These are phyloP conservation scores for Phania funesta DNA, from an alignment of 2,888 invertebrate genomes.

Conservation along the genomic window DNA sequence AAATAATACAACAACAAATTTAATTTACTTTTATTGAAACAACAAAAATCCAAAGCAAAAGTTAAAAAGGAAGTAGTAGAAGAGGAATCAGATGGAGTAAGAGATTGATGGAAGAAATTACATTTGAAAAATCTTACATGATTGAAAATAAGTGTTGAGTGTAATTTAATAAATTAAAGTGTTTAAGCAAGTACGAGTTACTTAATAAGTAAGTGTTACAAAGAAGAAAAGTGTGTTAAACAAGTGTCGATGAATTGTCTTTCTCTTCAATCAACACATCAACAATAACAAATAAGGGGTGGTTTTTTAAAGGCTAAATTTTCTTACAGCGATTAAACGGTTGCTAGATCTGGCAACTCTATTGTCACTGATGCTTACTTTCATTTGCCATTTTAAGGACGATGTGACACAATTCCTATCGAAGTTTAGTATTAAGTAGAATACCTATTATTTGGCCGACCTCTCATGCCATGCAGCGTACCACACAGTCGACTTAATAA, in stretches of 20 bases:
- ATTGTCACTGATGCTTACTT: too few relatives aligned
- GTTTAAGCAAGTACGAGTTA: slow-evolving; percentile 50
- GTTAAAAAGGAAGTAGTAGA: background rate
- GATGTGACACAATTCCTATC: too few relatives aligned
- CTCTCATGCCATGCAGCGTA: too few relatives aligned
- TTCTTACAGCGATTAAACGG: too few relatives aligned
- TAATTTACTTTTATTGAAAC: slow-evolving; percentile 22
- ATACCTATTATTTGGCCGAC: too few relatives aligned
- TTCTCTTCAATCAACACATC: background rate
- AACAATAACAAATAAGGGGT: background rate
- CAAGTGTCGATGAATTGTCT: slow-evolving; percentile 54
- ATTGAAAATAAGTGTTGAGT: slow-evolving; percentile 61
- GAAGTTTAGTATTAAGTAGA: too few relatives aligned
- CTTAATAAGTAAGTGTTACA: background rate
- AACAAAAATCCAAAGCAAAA: slow-evolving; percentile 21
- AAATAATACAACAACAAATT: slow-evolving; percentile 27
- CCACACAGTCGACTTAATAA: too few relatives aligned
- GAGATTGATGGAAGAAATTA: slow-evolving; percentile 8
- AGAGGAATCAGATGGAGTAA: background rate
- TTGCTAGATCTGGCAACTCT: too few relatives aligned
- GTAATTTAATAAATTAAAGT: slow-evolving; percentile 66
- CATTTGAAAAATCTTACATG: slow-evolving; percentile 44
- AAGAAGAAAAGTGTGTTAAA: slow-evolving; percentile 41
- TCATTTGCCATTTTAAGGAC: background rate
- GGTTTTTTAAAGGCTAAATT: too few relatives aligned